Base-by-base conservation (phyloP, 2,113 vertebrate species). In the Astatotilapia flaviijosephi region DNA sequence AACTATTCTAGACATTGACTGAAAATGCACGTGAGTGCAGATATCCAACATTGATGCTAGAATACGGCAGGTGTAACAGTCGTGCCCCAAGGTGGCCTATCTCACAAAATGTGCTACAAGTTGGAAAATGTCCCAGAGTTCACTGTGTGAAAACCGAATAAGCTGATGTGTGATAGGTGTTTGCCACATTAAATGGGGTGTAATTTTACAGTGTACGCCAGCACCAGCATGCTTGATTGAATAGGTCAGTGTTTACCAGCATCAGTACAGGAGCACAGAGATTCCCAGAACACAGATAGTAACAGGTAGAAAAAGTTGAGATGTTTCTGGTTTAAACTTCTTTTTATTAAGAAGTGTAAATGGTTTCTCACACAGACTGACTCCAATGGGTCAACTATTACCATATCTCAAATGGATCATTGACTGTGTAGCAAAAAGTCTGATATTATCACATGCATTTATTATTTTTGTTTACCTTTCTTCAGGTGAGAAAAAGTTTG, bases 401-500 rank as follows among this genome's bases (percentile, higher is more conserved):
- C n/a, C 0, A 9, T 10, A 26, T 42, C 37, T 73, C 45, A 77
- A 77, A 31, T 77, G 70, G 37, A 26, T 31, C 15, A 12, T 19
- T 75, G 26, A 19, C 23, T 31, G 21, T 28, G 33, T 23, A 45
- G 23, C n/a, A 23, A 54, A 11, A 3, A 21, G 77, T 49, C 70
- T 1, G 10, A 40, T 21, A 6, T 13, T 8, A 37, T 47, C 10
- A 17, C 31, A 11, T 49, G 1, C 3, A 3, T 53, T 26, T 3
- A 55, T n/a, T 9, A 31, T 5, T 65, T 65, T 31, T 13, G 35
- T 73, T 70, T 2, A 10, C 19, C 15, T 6, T 2, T 60, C 21
- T 55, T 7, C 89, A 99, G 98, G 98, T 51, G 98, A 99, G 94
- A 99, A 99, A 95, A 98, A 97, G 47, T 99, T 99, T 92, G 92